Base-by-base conservation (phyloP, 2,888 invertebrate species). In the Drosophila mettleri region DNA sequence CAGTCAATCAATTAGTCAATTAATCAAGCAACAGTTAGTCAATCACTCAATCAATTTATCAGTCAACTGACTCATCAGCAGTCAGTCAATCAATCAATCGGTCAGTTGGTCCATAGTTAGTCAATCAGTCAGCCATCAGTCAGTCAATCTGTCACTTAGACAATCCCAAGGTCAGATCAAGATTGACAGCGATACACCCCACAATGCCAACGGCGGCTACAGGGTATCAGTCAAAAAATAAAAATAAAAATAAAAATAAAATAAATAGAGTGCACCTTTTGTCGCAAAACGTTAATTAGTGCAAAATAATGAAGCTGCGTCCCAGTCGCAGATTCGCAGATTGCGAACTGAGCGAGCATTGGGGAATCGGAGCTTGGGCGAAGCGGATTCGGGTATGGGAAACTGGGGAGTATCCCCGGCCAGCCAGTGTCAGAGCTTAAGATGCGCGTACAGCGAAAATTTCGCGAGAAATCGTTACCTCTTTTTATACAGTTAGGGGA, bases 231-330 rank as follows among this genome's bases (percentile, higher is more conserved):
- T 49, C 51, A 60, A 33, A 36, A 36, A 33, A 48, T 49, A 67
- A 69, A 84, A 22, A 43, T 51, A 69, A 69, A 81, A 24, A 39
- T 6, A 48, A 27, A 53, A 38, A 57, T 33, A 20, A 48, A 49
- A 53, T 55, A 70, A 69, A 85, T 67, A 76, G 61, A 73, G 64
- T 60, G 43, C 68, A 78, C 80, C 83, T 83, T 84, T 88, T 84
- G 86, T 83, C 74, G 88, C 88, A 66, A 64, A 68, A 67, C 78
- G 78, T 86, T 83, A 83, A 83, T 83, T 88, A 88, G 83, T 86
- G 86, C 84, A 61, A 74, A 84, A 88, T 84, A 84, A 84, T 86
- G 67, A 88, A 86, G 69, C 67, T 57, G 74, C 52, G 53, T 49
- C 33, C 20, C 33, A 33, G 49, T 33, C 33, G 49, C 46, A 46